Evolutionary conservation across 30 jellyfish, hydroid and myxozoan genomes (phyloP), one percentile per base, ranked within the genome.

Genomic region (Pelagia noctiluca): DNA sequence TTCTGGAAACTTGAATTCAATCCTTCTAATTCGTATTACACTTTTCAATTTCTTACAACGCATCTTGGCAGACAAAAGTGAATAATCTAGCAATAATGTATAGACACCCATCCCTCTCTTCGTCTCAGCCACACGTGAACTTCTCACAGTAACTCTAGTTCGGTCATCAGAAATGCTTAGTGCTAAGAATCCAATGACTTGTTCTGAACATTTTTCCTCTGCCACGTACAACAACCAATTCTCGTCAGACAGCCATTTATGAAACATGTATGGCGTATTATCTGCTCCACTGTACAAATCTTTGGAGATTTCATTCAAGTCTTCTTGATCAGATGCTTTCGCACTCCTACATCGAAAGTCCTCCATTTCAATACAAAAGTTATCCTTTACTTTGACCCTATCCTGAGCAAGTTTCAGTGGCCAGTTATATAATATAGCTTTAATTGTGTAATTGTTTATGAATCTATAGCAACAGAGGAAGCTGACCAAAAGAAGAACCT

Each of bases 51-150:
- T 42, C 8, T 42, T 16, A 42, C 8, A 5, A 5, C 16, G 12
- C 57, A 5, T 8, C 57, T 42, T 42, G 57, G 16, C 16, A 42
- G 57, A 42, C 57, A 42, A 42, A 46, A 80, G 31, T 5, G 91
- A 75, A 32, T 26, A 34, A 35, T 80, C 68, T 22, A 80, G 50
- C 71, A 80, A 31, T 34, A 24, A 62, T 52, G 67, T 80, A 62
- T 80, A 80, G 26, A 80, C 50, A 0, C 91, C 91, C 2, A 64
- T 21, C n/a, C 91, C 91, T 19, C 91, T 65, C 26, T 42, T 47
- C 64, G 67, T 77, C 50, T 65, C 91, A 0, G 91, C 91, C 13
- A 80, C 78, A 32, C 91, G 32, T 35, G 91, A 65, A 57, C 91
- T 65, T 3, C 91, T 61, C 26, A 80, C 91, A 22, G 52, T 50